Base-by-base conservation (phyloP, 2,113 vertebrate species). In the Callospermophilus lateralis region DNA sequence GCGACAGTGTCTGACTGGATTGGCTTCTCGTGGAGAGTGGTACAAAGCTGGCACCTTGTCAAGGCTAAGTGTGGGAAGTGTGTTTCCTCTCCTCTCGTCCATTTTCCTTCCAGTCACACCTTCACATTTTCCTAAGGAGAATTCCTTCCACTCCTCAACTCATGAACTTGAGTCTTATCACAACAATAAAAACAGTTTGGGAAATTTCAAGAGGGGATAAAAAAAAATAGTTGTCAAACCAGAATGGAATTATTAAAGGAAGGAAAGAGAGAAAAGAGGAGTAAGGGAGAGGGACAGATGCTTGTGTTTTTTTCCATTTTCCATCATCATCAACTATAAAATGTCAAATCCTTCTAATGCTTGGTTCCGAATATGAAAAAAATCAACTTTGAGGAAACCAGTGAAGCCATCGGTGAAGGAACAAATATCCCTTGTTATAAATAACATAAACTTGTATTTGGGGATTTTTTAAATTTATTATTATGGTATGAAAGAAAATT, bases 321-420 rank as follows among this genome's bases (percentile, higher is more conserved):
- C 83, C 83, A 42, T 96, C 88, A 42, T 96, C 88, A 94, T 72
- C 48, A 94, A 90, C 8, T 80, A 1, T 63, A 93, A 96, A 95
- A 92, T 94, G 48, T 84, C 39, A 93, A 61, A 61, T 58, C 65
- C 15, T 68, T 89, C 90, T 93, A 85, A 78, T 85, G 63, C 24
- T 42, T 94, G 32, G 13, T 93, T 80, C 85, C 79, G n/a, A 92
- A 89, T 92, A 90, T 83, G 39, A 97, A 95, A 96, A 95, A 95
- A 55, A 11, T 96, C 72, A 84, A 89, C 30, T 83, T 72, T 37
- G 51, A 42, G n/a, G 19, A 89, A 80, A 76, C 37, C 77, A 93
- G 84, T 45, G 53, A 96, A 93, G 20, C 16, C 42, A 26, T 74
- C n/a, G 73, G 61, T 65, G 22, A 92, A 32, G 67, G 16, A 93